Evolutionary conservation across 2,888 invertebrate genomes (phyloP).

Genomic region (Orthonychiurus folsomi): DNA sequence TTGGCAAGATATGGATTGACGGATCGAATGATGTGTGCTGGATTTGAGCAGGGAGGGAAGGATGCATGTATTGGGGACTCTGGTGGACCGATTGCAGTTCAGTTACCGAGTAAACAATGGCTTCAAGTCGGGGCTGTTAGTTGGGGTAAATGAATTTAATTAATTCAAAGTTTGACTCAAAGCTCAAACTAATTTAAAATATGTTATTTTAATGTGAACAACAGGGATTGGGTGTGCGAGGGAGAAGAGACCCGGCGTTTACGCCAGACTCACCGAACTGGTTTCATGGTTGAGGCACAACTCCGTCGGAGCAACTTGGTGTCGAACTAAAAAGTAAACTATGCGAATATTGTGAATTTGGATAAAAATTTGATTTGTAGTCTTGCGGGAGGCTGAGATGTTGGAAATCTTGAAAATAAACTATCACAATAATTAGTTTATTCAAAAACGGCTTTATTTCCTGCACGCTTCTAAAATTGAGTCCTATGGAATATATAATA

Average conservation of each 20-base stretch:
- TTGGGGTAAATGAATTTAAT: constrained; percentile 32
- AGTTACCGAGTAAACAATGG: constrained; percentile 22
- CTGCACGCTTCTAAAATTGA: no score
- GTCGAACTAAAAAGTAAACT: background rate
- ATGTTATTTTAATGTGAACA: background rate
- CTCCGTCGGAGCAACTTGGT: constrained; percentile 8
- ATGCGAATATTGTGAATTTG: background rate
- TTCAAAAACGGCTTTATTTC: no score
- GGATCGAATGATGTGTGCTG: constrained; percentile 26
- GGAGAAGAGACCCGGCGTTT: background rate
- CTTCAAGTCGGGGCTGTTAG: constrained; percentile 34
- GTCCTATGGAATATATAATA: no score
- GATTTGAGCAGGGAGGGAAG: constrained; percentile 8
- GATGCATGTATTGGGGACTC: background rate
- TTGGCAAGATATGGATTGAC: constrained; percentile 18
- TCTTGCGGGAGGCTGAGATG: no score
- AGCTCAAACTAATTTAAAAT: background rate
- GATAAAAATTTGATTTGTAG: no score
- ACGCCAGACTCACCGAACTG: background rate
- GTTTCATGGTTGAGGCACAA: constrained; percentile 4
- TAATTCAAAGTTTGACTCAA: background rate
- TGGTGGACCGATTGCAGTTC: constrained; percentile 14
- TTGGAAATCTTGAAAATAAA: no score
- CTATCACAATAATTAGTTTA: no score
- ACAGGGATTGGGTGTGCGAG: background rate